A percentile compares a stretch with the other conserved stretches of the same genome.
Conservation (phyloP, 2,888 invertebrate genomes). For the Drosophila putrida region DNA sequence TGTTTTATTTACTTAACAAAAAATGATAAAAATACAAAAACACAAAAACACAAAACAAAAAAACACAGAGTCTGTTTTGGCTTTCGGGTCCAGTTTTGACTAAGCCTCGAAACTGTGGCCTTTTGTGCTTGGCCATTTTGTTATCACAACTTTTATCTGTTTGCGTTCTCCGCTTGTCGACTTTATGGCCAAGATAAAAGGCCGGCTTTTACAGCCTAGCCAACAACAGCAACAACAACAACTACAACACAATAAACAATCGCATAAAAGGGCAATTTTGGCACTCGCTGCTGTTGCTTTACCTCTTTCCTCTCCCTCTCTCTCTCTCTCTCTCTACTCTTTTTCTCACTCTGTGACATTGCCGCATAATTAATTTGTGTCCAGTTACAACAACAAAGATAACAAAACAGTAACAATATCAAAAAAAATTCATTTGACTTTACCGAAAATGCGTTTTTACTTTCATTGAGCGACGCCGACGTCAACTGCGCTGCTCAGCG, state of each 20-base stretch:
- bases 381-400: slow-evolving; percentile 5
- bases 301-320: not conserved
- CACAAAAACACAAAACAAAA: slow-evolving; percentile 3
- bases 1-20: slow-evolving; percentile 47
- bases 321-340: not conserved
- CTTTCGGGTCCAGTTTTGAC: slow-evolving; percentile 41
- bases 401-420: slow-evolving; percentile 37
- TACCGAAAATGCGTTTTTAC: slow-evolving; percentile 80
- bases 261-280: slow-evolving; percentile 62
- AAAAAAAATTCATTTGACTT: slow-evolving; percentile 65
- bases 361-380: slow-evolving; percentile 70
- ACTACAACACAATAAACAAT: slow-evolving; percentile 27
- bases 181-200: slow-evolving; percentile 62
- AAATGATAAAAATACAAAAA: not conserved
- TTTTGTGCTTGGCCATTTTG: slow-evolving; percentile 49
- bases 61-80: slow-evolving; percentile 17
- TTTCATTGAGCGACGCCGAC: slow-evolving; percentile 74
- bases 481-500: slow-evolving; percentile 43
- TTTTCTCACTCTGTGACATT: slow-evolving; percentile 54
- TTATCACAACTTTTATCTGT: slow-evolving; percentile 65
- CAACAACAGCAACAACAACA: slow-evolving; percentile 23
- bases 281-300: slow-evolving; percentile 12
- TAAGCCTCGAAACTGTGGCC: slow-evolving; percentile 19
- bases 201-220: slow-evolving; percentile 48
- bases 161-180: slow-evolving; percentile 26